Evolutionary conservation across 92 coral and sea anemone genomes (phyloP), one percentile per base, ranked within the genome.

Genomic region (Nematostella vectensis): DNA sequence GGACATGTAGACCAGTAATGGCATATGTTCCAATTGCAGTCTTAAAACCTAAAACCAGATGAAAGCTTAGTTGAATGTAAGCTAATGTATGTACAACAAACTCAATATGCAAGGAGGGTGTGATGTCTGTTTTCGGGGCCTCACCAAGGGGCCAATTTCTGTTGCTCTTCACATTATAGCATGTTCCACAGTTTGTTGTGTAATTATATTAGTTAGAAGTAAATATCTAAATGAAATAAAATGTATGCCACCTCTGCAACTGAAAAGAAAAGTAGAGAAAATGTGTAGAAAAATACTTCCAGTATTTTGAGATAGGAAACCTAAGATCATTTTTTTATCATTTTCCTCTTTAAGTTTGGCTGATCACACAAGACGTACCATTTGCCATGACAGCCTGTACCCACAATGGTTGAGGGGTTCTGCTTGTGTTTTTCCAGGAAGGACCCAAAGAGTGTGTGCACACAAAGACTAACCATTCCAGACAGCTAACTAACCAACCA

Each of bases 391-490:
- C 82, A 22, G 77, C 77, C 57, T 81, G 82, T 27, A 89, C 97
- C 97, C 87, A 89, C 11, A 69, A 52, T 2, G 97, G 97, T 18
- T 87, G 95, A 13, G 49, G 30, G 3, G 70, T 25, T 4, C 33
- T 40, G 13, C 66, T 62, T 6, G 76, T 44, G 11, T 53, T 69
- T 52, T 70, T 85, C 95, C 97, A 89, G 47, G 63, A 55, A 21
- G 72, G 59, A 25, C 97, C 95, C 29, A 68, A 63, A 27, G 91
- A 67, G 48, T 89, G 97, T 20, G 97, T 85, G 31, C 97, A 85
- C 13, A 89, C 97, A 70, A 89, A 85, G 29, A 86, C 95, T 27
- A 80, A 42, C 97, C 95, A 89, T 57, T 89, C 95, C 58, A 85
- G 2, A 28, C 81, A 94, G 68, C 87, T 85, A 62, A 89, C 65